Base-by-base conservation (phyloP, 2,797 vertebrate genomes). In the Coracias cyanogaster region DNA sequence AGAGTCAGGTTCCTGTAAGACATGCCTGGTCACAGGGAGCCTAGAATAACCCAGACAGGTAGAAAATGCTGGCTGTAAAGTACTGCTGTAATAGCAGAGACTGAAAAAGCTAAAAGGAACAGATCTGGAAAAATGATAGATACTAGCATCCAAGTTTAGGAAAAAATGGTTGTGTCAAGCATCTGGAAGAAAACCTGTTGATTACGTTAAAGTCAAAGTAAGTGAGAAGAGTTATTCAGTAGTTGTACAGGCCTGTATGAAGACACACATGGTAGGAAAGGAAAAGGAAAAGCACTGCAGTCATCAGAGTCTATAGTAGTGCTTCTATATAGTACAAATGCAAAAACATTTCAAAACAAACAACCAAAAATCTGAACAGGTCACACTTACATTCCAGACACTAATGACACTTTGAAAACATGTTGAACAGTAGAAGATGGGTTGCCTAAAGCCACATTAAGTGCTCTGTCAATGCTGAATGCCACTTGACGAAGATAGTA, bases 401-500 rank as follows among this genome's bases (percentile, higher is more conserved):
- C 99, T 97, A 99, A 97, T 33, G 98, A 98, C 86, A 99, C 98
- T 98, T 99, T 99, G 98, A 99, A 99, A 93, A 99, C 98, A 89
- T 99, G 99, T 61, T 99, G 99, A 83, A 94, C 60, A 94, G 95
- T 98, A 96, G 99, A 99, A 76, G 99, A 98, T 9, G 99, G 99
- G 98, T 98, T 99, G 97, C 99, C 99, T 98, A 99, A 98, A 97
- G 99, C 98, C 91, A 99, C 98, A 81, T 99, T 99, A 97, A 99
- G 98, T 94, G 99, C 99, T 95, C 99, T 97, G 98, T 99, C 99
- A 86, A 99, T 99, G 98, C 99, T 99, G 98, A 99, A 99, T 22
- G 99, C 99, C 98, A 99, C 98, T 97, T 99, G 99, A 73, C 98
- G 99, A 96, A 99, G 98, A 98, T 99, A 98, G 93, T 97, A 98